Evolutionary conservation across 2,113 vertebrate species (phyloP), one percentile per base, ranked within the genome.

Genomic region (human): DNA sequence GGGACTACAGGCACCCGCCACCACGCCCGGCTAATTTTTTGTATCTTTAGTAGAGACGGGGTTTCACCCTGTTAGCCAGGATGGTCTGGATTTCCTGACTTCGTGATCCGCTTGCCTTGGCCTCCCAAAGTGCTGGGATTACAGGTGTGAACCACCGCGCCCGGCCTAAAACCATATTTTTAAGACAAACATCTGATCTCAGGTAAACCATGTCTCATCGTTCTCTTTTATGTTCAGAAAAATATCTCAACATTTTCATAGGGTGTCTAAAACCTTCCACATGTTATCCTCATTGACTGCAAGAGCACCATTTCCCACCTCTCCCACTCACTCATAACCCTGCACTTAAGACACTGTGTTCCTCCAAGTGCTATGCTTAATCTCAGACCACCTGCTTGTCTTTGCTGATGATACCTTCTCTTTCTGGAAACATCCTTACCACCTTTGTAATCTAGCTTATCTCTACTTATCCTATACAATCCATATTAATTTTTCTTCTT

Each of bases 91-190:
- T 55, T 5, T 55, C 52, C 52, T 55, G 17, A 55, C 52, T 6
- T 55, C 17, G 5, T 55, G 52, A 18, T 55, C 5, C 1, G 1
- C 52, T 5, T 6, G 17, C 17, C 17, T 55, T 0, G 3, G 52
- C 52, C 52, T 55, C 52, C 52, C 52, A 55, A 18, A 55, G 17
- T 55, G 52, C 52, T 55, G 52, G 5, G 17, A 55, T 55, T 55
- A 55, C 52, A 55, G 52, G 52, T 17, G 17, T 55, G 52, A 55
- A 5, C 52, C 52, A 55, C 52, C 5, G 1, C 52, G 17, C 52
- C 52, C 6, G 17, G 52, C 5, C 17, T 55, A 70, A 91, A 88
- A 76, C n/a, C 8, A 22, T 40, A 75, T 86, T 90, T 93, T 85
- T 78, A 75, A 86, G 5, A 80, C 2, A 88, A 22, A 75, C 45